These are phyloP conservation scores for Antheraea pernyi DNA, from an alignment of 1,140 invertebrate genomes.

Conservation along the genomic window DNA sequence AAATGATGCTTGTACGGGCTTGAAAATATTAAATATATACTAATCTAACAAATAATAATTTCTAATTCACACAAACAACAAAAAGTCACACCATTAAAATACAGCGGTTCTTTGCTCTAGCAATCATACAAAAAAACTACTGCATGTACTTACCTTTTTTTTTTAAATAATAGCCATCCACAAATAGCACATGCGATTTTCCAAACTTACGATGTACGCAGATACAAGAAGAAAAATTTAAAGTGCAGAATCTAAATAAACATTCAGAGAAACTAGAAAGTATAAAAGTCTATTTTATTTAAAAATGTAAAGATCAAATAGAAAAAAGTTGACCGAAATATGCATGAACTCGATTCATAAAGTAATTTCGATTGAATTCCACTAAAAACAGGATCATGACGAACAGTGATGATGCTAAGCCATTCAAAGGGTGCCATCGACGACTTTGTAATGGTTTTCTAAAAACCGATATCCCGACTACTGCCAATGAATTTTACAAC, in stretches of 20 bases:
- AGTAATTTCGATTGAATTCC: constrained; percentile 47
- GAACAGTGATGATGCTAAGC: constrained; percentile 73
- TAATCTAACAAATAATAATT: background rate
- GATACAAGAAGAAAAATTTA: constrained; percentile 60
- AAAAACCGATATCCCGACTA: constrained; percentile 53
- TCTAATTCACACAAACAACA: background rate
- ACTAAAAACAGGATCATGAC: constrained; percentile 52
- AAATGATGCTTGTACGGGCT: background rate
- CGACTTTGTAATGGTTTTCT: constrained; percentile 62
- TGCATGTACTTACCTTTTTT: constrained; percentile 39
- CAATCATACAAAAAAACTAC: constrained; percentile 23
- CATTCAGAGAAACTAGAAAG: constrained; percentile 48
- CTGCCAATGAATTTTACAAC: constrained; percentile 50
- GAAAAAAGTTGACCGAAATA: constrained; percentile 60
- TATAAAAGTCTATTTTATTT: constrained; percentile 54
- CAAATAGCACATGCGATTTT: constrained; percentile 47
- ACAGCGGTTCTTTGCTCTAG: constrained; percentile 10
- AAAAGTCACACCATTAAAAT: constrained; percentile 5
- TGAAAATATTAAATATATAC: background rate
- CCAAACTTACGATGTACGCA: constrained; percentile 53
- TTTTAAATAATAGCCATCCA: constrained; percentile 29
- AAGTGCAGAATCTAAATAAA: constrained; percentile 69
- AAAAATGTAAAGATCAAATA: constrained; percentile 52
- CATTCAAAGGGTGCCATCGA: constrained; percentile 74
- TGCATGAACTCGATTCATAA: constrained; percentile 53